Conservation (phyloP, 2,113 vertebrate species). For the Ibidorhyncha struthersii region DNA sequence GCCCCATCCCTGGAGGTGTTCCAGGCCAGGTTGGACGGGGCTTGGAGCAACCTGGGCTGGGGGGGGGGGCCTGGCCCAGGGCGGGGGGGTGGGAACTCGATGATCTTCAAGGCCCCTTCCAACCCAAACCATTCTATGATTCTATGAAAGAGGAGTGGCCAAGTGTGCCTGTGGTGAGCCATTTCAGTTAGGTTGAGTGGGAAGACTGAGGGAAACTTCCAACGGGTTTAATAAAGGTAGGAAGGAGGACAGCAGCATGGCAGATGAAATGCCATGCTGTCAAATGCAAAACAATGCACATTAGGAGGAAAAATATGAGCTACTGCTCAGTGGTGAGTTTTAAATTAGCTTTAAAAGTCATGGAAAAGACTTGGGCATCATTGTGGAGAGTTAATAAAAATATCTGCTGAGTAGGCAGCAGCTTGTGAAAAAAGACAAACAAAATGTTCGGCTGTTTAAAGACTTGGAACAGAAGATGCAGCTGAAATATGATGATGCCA, state of each 20-base stretch:
- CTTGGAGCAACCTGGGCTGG: too few species aligned
- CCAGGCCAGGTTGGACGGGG: too few species aligned
- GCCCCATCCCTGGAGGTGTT: too few species aligned
- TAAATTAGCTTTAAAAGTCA: not conserved
- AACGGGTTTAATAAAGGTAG: not conserved
- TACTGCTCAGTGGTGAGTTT: not conserved
- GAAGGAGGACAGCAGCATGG: not conserved
- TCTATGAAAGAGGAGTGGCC: not conserved
- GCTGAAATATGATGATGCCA: not conserved
- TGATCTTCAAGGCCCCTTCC: too few species aligned
- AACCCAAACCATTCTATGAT: too few species aligned
- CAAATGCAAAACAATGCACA: not conserved
- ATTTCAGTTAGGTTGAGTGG: fast-evolving
- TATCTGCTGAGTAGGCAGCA: not conserved
- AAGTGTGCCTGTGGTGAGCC: not conserved
- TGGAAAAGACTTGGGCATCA: not conserved
- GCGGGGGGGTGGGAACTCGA: too few species aligned
- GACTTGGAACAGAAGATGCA: not conserved
- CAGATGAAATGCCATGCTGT: not conserved
- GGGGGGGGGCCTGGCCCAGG: too few species aligned
- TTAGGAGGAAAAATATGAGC: not conserved
- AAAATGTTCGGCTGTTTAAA: not conserved
- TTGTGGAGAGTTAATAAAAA: not conserved
- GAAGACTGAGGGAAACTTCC: not conserved
- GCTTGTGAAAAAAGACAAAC: not conserved